Base-by-base conservation (phyloP, 2,113 vertebrate species). In the Mustela nigripes region DNA sequence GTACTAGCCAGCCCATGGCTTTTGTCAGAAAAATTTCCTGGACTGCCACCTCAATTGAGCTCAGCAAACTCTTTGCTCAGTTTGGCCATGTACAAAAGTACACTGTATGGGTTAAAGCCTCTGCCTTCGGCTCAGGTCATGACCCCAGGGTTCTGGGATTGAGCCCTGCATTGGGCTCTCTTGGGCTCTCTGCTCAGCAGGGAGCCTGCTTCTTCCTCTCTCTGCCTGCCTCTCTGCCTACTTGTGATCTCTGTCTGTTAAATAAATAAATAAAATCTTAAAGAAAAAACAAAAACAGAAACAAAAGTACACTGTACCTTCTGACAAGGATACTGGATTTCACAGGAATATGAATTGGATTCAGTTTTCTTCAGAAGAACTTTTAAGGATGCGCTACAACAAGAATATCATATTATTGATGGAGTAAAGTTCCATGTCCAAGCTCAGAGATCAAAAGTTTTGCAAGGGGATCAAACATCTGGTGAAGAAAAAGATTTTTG, bases 311-410 rank as follows among this genome's bases (percentile, higher is more conserved):
- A 76, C 22, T 76, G 24, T 45, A 76, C 15, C 12, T 45, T 76
- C 42, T 76, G 98, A 99, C 97, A 99, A 94, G 98, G 98, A 99
- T 2, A 99, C 99, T 0, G 99, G 99, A 48, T 99, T 99, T 98
- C 99, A 99, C 95, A 98, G 1, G 98, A 99, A 99, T 10, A 98
- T 98, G 12, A 99, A 99, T 96, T 99, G 99, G 99, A n/a, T 99
- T 83, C 97, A 98, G 1, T 99, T 99, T 98, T 91, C 98, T 0
- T 89, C 98, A 85, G 98, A 99, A 91, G 99, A 98, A 7, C 96
- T 99, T 88, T 99, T 88, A 98, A 98, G 96, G 99, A 99, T 33
- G 99, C 97, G 2, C 96, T 99, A 28, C 99, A 99, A 96, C 99
- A 99, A 95, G 99, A 99, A 9, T 95, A 98, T 8, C 99, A 99